Base-by-base conservation (phyloP, 1,140 invertebrate genomes). In the Uloborus diversus region DNA sequence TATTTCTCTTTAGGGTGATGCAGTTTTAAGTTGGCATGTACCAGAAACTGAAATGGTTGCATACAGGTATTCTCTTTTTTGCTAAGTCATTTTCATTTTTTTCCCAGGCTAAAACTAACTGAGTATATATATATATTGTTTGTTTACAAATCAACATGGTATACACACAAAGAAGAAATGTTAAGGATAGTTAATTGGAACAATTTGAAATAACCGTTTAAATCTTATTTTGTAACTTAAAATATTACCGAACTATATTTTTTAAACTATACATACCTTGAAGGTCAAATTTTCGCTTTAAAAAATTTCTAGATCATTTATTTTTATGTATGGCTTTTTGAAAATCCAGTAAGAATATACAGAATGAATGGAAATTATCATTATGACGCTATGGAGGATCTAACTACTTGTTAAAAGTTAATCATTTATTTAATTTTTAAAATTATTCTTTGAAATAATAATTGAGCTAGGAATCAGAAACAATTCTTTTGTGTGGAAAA, bases 11-110 rank as follows among this genome's bases (percentile, higher is more conserved):
- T 35, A 91, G 86, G 88, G 89, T 27, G 84, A 87, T 64, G 91
- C 90, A 32, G 91, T 94, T 0, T 85, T 88, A 1, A 87, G 88
- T 66, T 94, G 93, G 93, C 88, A 91, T 82, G 90, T 91, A 25
- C 93, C 93, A 0, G 90, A 92, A 57, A 90, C 89, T 57, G 93
- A 94, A 85, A 94, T 94, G 93, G 93, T 94, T 20, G 93, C 93
- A 13, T 94, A 94, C 85, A 88, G 93, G 81, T 82, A 57, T 4
- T 25, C 28, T 17, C 20, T 30, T 49, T 76, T 53, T 47, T 62
- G 47, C 17, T 23, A 68, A 13, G 49, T 23, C 20, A 17, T 35
- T 53, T 20, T 42, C 17, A 42, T 9, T 9, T 42, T 9, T 42
- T 42, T 17, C 37, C 7, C 7, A 9, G 7, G 17, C 37, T 42